Evolutionary conservation across 2,113 vertebrate genomes (phyloP).

Genomic region (Peromyscus polionotus): DNA sequence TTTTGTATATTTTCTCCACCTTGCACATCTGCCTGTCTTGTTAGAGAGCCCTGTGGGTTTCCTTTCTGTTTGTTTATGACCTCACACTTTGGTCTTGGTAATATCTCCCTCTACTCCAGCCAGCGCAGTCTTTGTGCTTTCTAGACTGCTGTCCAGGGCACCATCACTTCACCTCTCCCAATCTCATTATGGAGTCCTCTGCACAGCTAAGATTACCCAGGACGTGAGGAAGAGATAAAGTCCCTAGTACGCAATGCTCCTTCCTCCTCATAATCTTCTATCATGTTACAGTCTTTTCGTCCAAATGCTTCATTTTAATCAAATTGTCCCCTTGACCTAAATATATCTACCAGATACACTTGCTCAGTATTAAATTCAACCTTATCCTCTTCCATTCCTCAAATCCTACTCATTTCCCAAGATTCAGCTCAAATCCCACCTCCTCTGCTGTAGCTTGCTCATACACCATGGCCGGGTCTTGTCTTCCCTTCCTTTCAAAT

Average conservation of each 20-base stretch:
- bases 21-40: not conserved
- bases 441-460: not conserved
- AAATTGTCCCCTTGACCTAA: conserved; percentile 28
- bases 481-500: conserved; percentile 31
- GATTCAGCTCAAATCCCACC: conserved; percentile 52
- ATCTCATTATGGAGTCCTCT: not conserved
- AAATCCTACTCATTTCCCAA: conserved; percentile 67
- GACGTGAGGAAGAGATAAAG: not conserved
- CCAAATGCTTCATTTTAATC: conserved; percentile 17
- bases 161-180: accelerated
- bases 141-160: accelerated
- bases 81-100: not conserved
- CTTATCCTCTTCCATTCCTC: conserved; percentile 10
- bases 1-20: not conserved
- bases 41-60: not conserved
- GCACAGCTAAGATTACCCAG: not conserved
- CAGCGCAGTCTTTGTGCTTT: not conserved
- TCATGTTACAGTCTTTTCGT: conserved; percentile 5
- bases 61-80: not conserved
- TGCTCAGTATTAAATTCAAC: conserved; percentile 8
- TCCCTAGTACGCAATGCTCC: not conserved
- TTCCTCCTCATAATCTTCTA: not conserved
- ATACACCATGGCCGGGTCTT: not conserved
- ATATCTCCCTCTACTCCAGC: not conserved
- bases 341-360: conserved; percentile 11